These are phyloP conservation scores for Alethe diademata DNA, from an alignment of 2,113 vertebrate genomes.

Conservation along the genomic window DNA sequence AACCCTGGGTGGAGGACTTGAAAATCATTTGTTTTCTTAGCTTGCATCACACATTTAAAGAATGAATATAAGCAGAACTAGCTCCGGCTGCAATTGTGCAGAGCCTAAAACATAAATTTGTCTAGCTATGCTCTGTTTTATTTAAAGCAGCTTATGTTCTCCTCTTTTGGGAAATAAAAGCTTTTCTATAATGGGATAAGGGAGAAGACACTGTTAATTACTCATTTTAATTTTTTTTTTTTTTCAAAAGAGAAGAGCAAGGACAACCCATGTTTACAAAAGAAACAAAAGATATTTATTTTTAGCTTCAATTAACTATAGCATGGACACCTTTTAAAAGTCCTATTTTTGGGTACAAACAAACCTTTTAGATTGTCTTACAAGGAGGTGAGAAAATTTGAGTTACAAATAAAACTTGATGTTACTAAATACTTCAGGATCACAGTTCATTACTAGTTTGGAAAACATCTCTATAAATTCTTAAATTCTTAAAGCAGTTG, in stretches of 20 bases:
- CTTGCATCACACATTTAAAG: neutral
- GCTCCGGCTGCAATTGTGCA: neutral
- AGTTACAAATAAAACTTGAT: neutral
- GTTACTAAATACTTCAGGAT: neutral
- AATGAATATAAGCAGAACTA: neutral
- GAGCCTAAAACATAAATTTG: neutral
- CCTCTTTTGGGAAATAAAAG: neutral
- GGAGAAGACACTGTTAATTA: conserved; percentile 34
- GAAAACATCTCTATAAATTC: neutral
- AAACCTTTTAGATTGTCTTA: neutral
- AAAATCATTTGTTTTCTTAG: conserved; percentile 3
- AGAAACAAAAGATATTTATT: neutral
- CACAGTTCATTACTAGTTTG: neutral
- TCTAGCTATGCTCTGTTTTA: neutral
- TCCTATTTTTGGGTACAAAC: neutral
- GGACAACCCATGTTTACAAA: neutral
- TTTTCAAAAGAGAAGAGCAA: neutral
- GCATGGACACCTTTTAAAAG: neutral
- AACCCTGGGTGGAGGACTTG: neutral
- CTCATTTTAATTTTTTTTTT: conserved; percentile 31
- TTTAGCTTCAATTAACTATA: neutral
- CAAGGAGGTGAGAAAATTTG: neutral
- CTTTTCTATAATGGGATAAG: conserved; percentile 4
- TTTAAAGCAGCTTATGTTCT: conserved; percentile 8
- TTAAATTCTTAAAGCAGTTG: neutral